These are phyloP conservation scores for Ceratitis capitata DNA, from an alignment of 1,140 invertebrate genomes.

Conservation along the genomic window DNA sequence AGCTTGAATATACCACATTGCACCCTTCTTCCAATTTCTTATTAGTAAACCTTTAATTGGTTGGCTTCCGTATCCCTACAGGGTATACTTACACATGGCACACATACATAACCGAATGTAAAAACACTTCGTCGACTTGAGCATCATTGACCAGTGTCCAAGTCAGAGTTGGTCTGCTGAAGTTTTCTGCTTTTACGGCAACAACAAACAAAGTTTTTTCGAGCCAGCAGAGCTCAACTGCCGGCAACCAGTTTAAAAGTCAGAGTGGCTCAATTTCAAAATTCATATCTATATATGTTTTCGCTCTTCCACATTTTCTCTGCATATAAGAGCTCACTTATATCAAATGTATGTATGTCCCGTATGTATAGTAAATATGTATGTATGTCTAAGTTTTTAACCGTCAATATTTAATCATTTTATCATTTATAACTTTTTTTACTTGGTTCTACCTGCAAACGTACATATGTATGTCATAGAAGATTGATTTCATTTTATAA, in stretches of 20 bases:
- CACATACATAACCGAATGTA: neutral
- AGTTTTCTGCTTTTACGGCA: neutral
- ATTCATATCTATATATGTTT: neutral
- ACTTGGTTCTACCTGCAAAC: neutral
- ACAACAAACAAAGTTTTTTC: neutral
- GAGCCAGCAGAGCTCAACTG: neutral
- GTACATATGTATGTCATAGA: neutral
- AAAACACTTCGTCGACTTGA: neutral
- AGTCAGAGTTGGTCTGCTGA: neutral
- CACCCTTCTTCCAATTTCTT: too few species aligned
- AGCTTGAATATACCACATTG: too few species aligned
- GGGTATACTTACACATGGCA: neutral
- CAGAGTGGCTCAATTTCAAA: neutral
- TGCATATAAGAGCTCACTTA: too few species aligned
- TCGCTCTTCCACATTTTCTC: too few species aligned
- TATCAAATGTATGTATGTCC: too few species aligned
- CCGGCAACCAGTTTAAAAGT: neutral
- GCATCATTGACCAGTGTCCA: neutral
- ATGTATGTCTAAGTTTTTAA: neutral
- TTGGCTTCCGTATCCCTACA: too few species aligned
- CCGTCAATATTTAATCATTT: neutral
- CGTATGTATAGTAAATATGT: too few species aligned
- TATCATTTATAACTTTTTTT: neutral
- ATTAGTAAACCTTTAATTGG: too few species aligned
- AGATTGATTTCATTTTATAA: slow-evolving; percentile 27